Evolutionary conservation across 2,888 invertebrate species (phyloP).

Genomic region (Stictocephala bisonia): DNA sequence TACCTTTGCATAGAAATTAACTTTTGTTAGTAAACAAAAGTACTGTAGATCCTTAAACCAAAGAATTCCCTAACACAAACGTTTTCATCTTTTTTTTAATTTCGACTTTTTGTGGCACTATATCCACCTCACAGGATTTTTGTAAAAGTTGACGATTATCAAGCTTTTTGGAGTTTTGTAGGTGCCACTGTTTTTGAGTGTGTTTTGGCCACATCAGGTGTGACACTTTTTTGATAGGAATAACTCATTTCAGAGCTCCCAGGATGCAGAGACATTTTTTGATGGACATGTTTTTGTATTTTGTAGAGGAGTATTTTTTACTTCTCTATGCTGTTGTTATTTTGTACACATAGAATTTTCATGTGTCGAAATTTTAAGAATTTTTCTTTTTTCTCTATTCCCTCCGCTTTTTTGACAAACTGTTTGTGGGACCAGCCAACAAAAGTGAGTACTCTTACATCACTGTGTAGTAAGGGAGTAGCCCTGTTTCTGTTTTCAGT

Average conservation of each 20-base stretch:
- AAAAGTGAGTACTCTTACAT: conserved; percentile 54
- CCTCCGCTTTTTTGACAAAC: conserved; percentile 51
- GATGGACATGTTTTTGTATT: conserved; percentile 51
- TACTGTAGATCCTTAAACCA: too few species aligned
- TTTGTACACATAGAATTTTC: conserved; percentile 42
- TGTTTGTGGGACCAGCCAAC: conserved; percentile 46
- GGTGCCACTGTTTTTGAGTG: conserved; percentile 46
- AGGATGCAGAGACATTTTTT: conserved; percentile 47
- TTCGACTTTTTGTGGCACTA: conserved; percentile 38
- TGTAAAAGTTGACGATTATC: conserved; percentile 26
- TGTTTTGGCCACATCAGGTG: conserved; percentile 36
- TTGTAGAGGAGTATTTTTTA: conserved; percentile 44
- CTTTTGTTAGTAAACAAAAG: too few species aligned
- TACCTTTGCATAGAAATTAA: too few species aligned
- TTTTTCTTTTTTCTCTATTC: conserved; percentile 55
- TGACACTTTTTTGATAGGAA: conserved; percentile 47
- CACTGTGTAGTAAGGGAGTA: conserved; percentile 50
- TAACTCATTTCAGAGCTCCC: conserved; percentile 15
- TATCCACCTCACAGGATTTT: background rate
- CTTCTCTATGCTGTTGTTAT: conserved; percentile 21
- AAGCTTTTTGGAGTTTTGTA: conserved; percentile 42
- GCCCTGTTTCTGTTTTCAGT: conserved; percentile 43
- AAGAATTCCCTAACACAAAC: too few species aligned
- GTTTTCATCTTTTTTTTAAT: too few species aligned
- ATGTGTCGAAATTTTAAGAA: conserved; percentile 55